phyloP scores from a whole-genome alignment of 37 sponge, comb jelly and placozoan genomes.

The Crambe crambe region DNA sequence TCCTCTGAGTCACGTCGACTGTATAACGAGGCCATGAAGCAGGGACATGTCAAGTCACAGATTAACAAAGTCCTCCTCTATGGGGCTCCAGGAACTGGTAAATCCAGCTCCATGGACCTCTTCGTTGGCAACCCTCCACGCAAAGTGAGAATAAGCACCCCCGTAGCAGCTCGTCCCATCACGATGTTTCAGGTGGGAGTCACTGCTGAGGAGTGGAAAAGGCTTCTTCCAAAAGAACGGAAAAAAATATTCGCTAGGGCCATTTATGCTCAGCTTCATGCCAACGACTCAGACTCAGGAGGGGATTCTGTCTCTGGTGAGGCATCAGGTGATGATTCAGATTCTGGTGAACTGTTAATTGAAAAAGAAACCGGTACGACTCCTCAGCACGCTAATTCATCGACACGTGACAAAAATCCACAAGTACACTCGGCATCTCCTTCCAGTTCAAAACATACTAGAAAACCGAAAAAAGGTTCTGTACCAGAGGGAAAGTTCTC shows the following conservation, averaged over 20 bases:
- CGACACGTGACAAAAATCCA: too few relatives aligned
- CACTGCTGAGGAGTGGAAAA: not conserved
- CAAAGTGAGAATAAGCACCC: not conserved
- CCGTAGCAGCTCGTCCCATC: not conserved
- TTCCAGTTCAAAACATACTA: too few relatives aligned
- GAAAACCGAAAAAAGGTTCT: not conserved
- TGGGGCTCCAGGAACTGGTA: not conserved
- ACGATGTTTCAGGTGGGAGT: not conserved
- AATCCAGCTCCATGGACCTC: not conserved
- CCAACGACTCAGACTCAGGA: too few relatives aligned
- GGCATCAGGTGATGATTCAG: too few relatives aligned
- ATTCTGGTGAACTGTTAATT: too few relatives aligned
- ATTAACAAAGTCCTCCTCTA: not conserved
- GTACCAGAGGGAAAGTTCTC: not conserved
- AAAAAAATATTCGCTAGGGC: not conserved
- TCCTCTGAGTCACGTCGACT: too few relatives aligned
- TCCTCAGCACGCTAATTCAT: too few relatives aligned
- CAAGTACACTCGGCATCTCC: too few relatives aligned
- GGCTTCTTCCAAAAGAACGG: not conserved
- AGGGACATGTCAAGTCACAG: too few relatives aligned
- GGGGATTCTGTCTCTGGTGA: too few relatives aligned
- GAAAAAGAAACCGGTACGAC: too few relatives aligned
- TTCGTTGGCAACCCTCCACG: not conserved
- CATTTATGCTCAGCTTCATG: not conserved
- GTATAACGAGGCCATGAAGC: too few relatives aligned